phyloP scores from a whole-genome alignment of 2,113 vertebrate species.

The Orycteropus afer region DNA sequence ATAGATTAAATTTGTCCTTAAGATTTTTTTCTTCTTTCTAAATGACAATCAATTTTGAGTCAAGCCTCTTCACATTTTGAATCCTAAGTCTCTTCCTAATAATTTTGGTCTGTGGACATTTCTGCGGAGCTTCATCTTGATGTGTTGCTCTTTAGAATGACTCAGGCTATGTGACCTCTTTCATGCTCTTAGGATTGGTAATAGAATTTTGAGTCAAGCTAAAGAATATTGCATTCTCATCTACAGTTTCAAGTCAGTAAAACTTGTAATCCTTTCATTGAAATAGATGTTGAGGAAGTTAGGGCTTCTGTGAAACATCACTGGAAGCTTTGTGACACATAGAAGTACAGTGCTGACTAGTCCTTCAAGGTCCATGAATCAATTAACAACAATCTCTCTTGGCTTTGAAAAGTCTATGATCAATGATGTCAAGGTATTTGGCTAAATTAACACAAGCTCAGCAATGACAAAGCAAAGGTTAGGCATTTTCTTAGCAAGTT shows the following conservation, averaged over 20 bases:
- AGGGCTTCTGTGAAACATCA: conserved; percentile 41
- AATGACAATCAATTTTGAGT: neutral
- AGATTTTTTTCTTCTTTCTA: neutral
- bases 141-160: neutral
- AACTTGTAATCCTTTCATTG: conserved; percentile 45
- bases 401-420: conserved; percentile 6
- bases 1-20: neutral
- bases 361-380: conserved; percentile 52
- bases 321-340: neutral
- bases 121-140: neutral
- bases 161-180: neutral
- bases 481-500: neutral
- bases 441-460: neutral
- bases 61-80: neutral
- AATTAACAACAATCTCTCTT: conserved; percentile 19
- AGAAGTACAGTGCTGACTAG: neutral
- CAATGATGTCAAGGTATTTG: neutral
- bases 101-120: neutral
- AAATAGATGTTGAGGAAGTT: conserved; percentile 48
- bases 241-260: neutral
- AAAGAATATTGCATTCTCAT: neutral
- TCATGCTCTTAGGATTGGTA: neutral
- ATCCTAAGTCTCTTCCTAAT: neutral
- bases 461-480: neutral
- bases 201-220: neutral